These are phyloP conservation scores for Limnephilus auricula DNA, from an alignment of 2,888 invertebrate species.

Conservation along the genomic window DNA sequence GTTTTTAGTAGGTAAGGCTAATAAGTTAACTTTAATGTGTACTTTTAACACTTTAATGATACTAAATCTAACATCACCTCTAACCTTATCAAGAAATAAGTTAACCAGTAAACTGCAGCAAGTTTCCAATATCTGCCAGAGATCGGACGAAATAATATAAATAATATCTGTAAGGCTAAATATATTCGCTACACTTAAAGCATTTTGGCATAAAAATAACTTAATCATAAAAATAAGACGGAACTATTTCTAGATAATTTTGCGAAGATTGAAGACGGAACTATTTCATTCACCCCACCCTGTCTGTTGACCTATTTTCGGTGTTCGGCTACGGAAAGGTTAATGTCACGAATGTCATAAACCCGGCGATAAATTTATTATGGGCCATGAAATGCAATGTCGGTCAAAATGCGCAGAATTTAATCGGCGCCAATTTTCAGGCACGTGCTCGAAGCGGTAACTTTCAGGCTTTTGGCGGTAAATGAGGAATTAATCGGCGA, in stretches of 20 bases:
- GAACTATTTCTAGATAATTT: not conserved
- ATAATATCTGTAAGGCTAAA: not conserved
- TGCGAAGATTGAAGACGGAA: too few species aligned
- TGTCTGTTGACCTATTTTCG: not conserved
- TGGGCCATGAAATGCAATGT: constrained; percentile 23
- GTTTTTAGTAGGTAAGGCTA: too few species aligned
- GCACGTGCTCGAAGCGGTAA: not conserved
- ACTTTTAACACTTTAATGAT: too few species aligned
- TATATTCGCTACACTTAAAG: not conserved
- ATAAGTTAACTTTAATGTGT: too few species aligned
- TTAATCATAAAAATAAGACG: not conserved
- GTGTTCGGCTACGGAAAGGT: not conserved
- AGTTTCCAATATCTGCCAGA: too few species aligned
- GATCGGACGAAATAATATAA: too few species aligned
- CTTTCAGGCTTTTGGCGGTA: not conserved
- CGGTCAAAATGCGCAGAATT: constrained; percentile 53
- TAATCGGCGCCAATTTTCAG: constrained; percentile 28
- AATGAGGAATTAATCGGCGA: not conserved
- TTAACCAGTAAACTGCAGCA: not conserved
- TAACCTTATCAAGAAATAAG: not conserved
- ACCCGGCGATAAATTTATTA: not conserved
- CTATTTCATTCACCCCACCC: not conserved
- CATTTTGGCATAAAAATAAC: not conserved
- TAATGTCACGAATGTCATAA: not conserved
- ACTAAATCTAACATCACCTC: too few species aligned